Percentiles rank a stretch among this genome's conserved stretches.
phyloP scores from a whole-genome alignment of 1,140 invertebrate genomes.

The Cyclina sinensis region DNA sequence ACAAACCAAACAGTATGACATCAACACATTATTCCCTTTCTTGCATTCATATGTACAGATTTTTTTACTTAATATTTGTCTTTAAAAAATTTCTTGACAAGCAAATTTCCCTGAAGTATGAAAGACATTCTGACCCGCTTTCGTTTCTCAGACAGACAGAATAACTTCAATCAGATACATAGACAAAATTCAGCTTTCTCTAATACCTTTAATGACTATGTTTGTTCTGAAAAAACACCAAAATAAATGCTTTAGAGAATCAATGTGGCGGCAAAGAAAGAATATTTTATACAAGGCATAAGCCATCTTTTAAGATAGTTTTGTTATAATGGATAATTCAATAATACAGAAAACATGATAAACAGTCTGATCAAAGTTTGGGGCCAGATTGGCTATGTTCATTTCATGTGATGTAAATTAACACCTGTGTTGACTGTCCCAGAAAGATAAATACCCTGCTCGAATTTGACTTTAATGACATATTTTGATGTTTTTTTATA shows the following conservation, averaged over 20 bases:
- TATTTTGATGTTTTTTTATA: background rate
- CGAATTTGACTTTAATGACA: background rate
- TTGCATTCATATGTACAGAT: no score
- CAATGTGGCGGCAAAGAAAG: slow-evolving; percentile 2
- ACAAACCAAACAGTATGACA: no score
- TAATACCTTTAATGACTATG: slow-evolving; percentile 36
- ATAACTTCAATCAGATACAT: background rate
- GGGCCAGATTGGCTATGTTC: background rate
- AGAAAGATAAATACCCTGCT: background rate
- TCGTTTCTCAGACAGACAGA: background rate
- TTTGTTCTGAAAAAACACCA: slow-evolving; percentile 5
- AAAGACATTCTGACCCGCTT: background rate
- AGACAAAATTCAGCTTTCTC: background rate
- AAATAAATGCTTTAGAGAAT: slow-evolving; percentile 28
- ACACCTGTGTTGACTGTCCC: slow-evolving; percentile 16
- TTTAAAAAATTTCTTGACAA: no score
- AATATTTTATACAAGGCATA: background rate
- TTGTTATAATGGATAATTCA: background rate
- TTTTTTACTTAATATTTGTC: no score
- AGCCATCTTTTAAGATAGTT: background rate
- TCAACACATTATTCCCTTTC: no score
- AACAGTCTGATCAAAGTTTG: background rate
- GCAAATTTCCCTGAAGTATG: background rate
- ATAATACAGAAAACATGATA: background rate
- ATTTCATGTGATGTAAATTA: background rate